Base-by-base conservation (phyloP, 2,113 vertebrate species). In the Isichthys henryi region DNA sequence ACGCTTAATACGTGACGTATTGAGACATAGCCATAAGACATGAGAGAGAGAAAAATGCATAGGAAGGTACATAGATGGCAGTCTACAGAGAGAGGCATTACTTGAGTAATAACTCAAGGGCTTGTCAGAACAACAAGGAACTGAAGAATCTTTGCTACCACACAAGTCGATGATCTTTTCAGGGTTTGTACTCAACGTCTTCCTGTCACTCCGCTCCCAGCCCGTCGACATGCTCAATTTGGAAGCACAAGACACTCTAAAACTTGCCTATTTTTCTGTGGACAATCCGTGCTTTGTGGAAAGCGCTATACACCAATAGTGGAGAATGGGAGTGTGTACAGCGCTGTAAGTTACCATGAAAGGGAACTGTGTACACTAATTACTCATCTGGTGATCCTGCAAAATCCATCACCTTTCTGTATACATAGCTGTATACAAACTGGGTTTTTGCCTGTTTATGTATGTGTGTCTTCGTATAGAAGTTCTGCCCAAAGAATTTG, bases 221-320 rank as follows among this genome's bases (percentile, higher is more conserved):
- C 45, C 31, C 17, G 83, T 56, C 62, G 43, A 70, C 85, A 83
- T 48, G 46, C 82, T 66, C 53, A 50, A 85, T 89, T 89, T 53
- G 82, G 35, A 62, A 83, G 82, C 82, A 58, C 77, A 86, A 86
- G 89, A 49, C 50, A 70, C 82, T 70, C 48, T 50, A 43, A 39
- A 58, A 66, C 31, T 23, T 21, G 23, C 17, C 48, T 80, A 50
- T 89, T 53, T 43, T 31, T 27, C 31, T 70, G 35, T 45, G 74
- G 89, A 89, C 45, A 86, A 85, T 90, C 48, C 10, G 4, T n/a
- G 27, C 84, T 87, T 58, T 90, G 89, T 89, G 21, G 45, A n/a
- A 45, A 45, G 53, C 45, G 13, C 52, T 43, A 35, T 50, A 53
- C 39, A 6, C 56, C 45, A 86, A 27, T 58, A 53, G 52, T 13